Evolutionary conservation across 2,797 vertebrate species (phyloP), one percentile per base, ranked within the genome.

Genomic region (Leuciscus waleckii): DNA sequence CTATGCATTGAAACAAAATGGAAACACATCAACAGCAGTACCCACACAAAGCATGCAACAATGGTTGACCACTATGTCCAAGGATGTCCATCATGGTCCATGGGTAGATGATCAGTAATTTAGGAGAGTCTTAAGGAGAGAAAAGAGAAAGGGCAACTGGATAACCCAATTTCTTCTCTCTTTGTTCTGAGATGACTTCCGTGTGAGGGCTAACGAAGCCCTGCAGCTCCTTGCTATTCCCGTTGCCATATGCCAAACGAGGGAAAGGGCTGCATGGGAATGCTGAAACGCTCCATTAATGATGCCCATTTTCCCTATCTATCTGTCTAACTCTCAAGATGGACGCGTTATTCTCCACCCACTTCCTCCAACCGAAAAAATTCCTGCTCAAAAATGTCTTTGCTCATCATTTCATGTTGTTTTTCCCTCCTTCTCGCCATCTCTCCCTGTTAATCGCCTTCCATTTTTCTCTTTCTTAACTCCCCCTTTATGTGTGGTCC

Each of bases 161-260:
- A 89, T 87, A 92, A 90, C 81, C 88, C 83, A 86, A 75, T 77
- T 89, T 84, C 67, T 81, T 76, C 58, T 88, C 70, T 79, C 92
- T 93, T 91, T 90, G 91, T 92, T 92, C 81, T 85, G 65, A 84
- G 88, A 89, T 81, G 91, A 90, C 85, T 91, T 87, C 91, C 82
- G 88, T 92, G 91, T 89, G 87, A 91, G 88, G 90, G 85, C 90
- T 91, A 90, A 90, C 88, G 81, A 88, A 92, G 86, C 89, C 92
- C 91, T 75, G 69, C 26, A 91, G 92, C 92, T 90, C 56, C 71
- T 89, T 86, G 88, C 82, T 89, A 83, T 89, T 90, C 91, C 90
- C 88, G 88, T 86, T 90, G 90, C 89, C 88, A 91, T 91, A 91
- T 89, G 85, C 69, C 85, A 83, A 87, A 88, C 10, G 79, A 84